phyloP scores from a whole-genome alignment of 2,888 invertebrate genomes.

The Pseudoips prasinana region DNA sequence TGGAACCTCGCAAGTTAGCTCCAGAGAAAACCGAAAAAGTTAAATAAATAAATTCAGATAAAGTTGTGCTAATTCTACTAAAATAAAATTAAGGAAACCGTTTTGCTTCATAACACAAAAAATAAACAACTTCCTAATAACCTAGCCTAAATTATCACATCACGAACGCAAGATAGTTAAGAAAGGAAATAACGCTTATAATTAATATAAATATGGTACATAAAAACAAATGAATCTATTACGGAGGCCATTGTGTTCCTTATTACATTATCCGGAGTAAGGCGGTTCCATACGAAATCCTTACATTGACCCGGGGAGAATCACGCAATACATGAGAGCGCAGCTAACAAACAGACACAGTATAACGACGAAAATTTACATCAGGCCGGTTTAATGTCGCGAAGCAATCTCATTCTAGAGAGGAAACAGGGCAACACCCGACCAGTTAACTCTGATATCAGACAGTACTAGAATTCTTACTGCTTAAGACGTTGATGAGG shows the following conservation, averaged over 20 bases:
- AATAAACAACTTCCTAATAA: slow-evolving; percentile 7
- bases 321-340: slow-evolving; percentile 50
- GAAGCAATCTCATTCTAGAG: slow-evolving; percentile 74
- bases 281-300: slow-evolving; percentile 36
- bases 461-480: slow-evolving; percentile 32
- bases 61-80: too few relatives aligned
- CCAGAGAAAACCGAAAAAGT: too few relatives aligned
- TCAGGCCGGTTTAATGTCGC: slow-evolving; percentile 77
- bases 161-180: slow-evolving; percentile 15
- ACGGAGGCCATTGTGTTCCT: slow-evolving; percentile 35
- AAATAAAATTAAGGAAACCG: too few relatives aligned
- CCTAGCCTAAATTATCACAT: slow-evolving; percentile 22
- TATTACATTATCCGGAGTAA: slow-evolving; percentile 30
- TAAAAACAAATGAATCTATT: slow-evolving; percentile 40
- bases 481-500: slow-evolving; percentile 32
- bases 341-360: slow-evolving; percentile 61
- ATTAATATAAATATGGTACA: slow-evolving; percentile 36
- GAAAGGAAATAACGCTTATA: slow-evolving; percentile 25
- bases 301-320: slow-evolving; percentile 57
- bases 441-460: slow-evolving; percentile 52
- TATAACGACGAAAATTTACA: slow-evolving; percentile 75
- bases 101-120: too few relatives aligned
- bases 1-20: too few relatives aligned
- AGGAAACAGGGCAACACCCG: slow-evolving; percentile 58
- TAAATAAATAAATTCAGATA: too few relatives aligned